These are phyloP conservation scores for Dynastes tityus DNA, from an alignment of 2,888 invertebrate genomes.

Conservation along the genomic window DNA sequence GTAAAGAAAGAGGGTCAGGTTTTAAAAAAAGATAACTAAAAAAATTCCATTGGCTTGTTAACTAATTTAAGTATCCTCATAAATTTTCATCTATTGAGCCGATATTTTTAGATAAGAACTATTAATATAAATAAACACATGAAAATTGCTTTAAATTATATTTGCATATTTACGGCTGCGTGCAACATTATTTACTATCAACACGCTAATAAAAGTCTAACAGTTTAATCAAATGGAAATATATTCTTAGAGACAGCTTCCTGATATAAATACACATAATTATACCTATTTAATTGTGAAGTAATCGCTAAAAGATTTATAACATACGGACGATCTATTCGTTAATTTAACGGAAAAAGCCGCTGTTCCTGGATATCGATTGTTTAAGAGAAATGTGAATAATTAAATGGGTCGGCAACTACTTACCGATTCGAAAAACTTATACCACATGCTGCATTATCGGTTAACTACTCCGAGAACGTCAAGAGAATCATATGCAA, in stretches of 20 bases:
- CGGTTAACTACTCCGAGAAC: slow-evolving; percentile 16
- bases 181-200: background rate
- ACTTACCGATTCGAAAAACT: slow-evolving; percentile 33
- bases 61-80: no score
- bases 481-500: slow-evolving; percentile 11
- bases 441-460: slow-evolving; percentile 6
- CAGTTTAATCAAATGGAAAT: background rate
- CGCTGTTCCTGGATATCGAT: slow-evolving; percentile 19
- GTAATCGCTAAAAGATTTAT: slow-evolving; percentile 7
- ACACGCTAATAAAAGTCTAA: background rate
- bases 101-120: no score
- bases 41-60: no score
- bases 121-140: no score
- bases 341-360: slow-evolving; percentile 11
- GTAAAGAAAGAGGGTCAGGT: no score
- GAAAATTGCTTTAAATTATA: no score
- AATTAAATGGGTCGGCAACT: slow-evolving; percentile 13
- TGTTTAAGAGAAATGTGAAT: slow-evolving; percentile 26
- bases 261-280: background rate
- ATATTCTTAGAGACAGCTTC: no score
- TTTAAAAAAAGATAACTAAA: no score
- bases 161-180: no score
- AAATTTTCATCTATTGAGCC: no score
- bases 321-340: background rate
- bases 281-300: background rate